Conservation (phyloP, 2,888 invertebrate genomes). For the Drosophila merina region DNA sequence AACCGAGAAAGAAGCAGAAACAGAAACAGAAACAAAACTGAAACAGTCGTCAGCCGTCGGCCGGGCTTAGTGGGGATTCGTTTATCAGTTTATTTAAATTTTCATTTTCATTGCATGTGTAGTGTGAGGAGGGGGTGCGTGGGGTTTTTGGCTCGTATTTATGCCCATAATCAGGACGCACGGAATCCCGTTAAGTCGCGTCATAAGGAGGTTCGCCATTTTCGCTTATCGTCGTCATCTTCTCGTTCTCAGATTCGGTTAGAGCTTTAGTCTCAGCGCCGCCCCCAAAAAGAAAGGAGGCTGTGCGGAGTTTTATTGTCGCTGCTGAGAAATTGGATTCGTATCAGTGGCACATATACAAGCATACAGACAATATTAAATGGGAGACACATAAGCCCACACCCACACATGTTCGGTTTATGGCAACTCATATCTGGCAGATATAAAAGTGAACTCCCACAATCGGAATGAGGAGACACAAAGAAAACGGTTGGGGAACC, state of each 20-base stretch:
- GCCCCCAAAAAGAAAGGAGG: slow-evolving; percentile 40
- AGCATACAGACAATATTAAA: slow-evolving; percentile 33
- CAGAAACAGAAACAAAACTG: slow-evolving; percentile 5
- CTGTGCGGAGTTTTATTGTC: slow-evolving; percentile 68
- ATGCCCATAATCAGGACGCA: slow-evolving; percentile 76
- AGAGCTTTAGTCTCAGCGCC: slow-evolving; percentile 32
- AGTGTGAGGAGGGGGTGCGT: neutral
- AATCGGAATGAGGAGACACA: slow-evolving; percentile 9
- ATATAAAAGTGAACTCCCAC: slow-evolving; percentile 65
- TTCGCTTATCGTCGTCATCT: slow-evolving; percentile 73
- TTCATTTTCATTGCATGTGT: slow-evolving; percentile 43
- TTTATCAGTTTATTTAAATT: slow-evolving; percentile 79
- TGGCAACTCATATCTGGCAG: slow-evolving; percentile 80
- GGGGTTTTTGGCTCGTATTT: slow-evolving; percentile 55
- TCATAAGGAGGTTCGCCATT: slow-evolving; percentile 79
- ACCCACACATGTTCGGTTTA: slow-evolving; percentile 60
- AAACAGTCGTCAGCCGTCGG: slow-evolving; percentile 28
- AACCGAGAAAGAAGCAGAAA: slow-evolving; percentile 5
- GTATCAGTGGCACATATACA: slow-evolving; percentile 60
- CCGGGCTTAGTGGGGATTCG: slow-evolving; percentile 67
- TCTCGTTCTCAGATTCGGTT: slow-evolving; percentile 13
- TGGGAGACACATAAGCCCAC: slow-evolving; percentile 33
- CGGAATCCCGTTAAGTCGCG: slow-evolving; percentile 79
- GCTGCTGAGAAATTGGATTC: slow-evolving; percentile 76
- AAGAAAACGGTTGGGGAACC: neutral